Evolutionary conservation across 2,113 vertebrate species (phyloP), one percentile per base, ranked within the genome.

Genomic region (Ifrita kowaldi): DNA sequence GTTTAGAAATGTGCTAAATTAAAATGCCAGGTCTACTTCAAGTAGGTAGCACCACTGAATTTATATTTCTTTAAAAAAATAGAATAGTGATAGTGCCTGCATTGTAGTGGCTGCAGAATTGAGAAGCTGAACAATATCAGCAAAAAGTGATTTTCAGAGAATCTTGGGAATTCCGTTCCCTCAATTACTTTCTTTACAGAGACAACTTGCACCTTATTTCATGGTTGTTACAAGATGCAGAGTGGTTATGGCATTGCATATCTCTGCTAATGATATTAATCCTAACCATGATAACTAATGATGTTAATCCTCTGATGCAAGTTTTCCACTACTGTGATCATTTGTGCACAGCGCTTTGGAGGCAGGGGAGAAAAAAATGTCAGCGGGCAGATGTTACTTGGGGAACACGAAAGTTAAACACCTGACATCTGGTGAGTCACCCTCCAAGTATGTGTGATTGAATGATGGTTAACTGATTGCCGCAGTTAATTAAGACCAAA

Each of bases 401-500:
- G 75, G 56, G 46, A 88, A 16, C 44, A 52, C 49, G 52, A 35
- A 67, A 62, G 62, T 89, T 81, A 62, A 95, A 89, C 85, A 94
- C 89, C 93, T 90, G 73, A 93, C 78, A 64, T 95, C 81, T 84
- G 83, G 65, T 89, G 95, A 94, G 91, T 92, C 85, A 33, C 49
- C 41, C n/a, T 94, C 83, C 77, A 89, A 39, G 46, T 46, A 70
- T 95, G 96, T 96, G 69, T 57, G 60, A 68, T 56, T 89, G 68
- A 77, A 63, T 79, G 96, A 85, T 95, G 76, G 88, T 69, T 95
- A 92, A 85, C 85, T 81, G 68, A 93, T 89, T 95, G 70, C 69
- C 0, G 0, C 62, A 79, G 92, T 87, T 92, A 87, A 88, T 79
- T 75, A 87, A 90, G 79, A 59, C 84, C 60, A 32, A 93, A 82